Evolutionary conservation across 1,140 invertebrate species (phyloP), one percentile per base, ranked within the genome.

Genomic region (Lethocerus indicus): DNA sequence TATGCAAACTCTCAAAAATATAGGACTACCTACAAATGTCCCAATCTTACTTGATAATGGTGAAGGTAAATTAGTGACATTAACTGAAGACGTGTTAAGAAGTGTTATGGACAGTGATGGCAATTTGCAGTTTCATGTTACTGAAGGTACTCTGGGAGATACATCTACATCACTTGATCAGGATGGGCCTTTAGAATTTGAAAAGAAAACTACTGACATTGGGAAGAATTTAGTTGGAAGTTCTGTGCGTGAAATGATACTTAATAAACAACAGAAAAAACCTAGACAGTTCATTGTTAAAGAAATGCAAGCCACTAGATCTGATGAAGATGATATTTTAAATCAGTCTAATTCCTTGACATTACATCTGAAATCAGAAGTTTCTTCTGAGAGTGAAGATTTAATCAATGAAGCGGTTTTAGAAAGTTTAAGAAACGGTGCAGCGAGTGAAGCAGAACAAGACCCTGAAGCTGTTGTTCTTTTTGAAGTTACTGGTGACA

Each of bases 21-120:
- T 70, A 5, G 70, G 70, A 9, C 59, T 73, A 18, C 70, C 70
- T 2, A 69, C 69, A 16, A 67, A 73, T 57, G 57, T 72, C 21
- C 70, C 70, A 3, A 71, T 72, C 53, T 57, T 72, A 3, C 67
- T 71, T 42, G 70, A 73, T 55, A 70, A 67, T 28, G 69, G 70
- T 9, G 69, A 73, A 53, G 70, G 71, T 0, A 70, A 68, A 1
- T 71, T 71, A 47, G 67, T 72, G 5, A 71, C 70, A 37, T 65
- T 73, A 7, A 71, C 70, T 47, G 71, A 71, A 62, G 68, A 71
- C 63, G 67, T 71, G 21, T 61, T 71, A 20, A 61, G 69, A 45
- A 68, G 70, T 18, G 55, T 60, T 52, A 68, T 73, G 63, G 68
- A 68, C 2, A 67, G 69, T 56, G 70, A 68, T 54, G 70, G 65